phyloP scores from a whole-genome alignment of 2,888 invertebrate species.

The Frankliniella intonsa region DNA sequence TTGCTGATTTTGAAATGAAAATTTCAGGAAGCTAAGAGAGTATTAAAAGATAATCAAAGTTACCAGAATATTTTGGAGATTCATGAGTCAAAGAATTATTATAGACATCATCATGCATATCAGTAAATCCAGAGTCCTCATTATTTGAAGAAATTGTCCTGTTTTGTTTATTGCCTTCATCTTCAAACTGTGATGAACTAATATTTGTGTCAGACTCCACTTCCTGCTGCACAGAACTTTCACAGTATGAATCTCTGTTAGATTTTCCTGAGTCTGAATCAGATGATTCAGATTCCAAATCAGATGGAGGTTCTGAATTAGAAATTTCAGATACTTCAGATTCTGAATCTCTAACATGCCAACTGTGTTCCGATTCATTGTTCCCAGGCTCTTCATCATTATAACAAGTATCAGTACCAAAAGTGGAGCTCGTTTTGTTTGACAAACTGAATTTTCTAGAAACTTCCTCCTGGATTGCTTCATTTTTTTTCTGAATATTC shows the following conservation, averaged over 20 bases:
- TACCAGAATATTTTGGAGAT: background rate
- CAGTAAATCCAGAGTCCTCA: background rate
- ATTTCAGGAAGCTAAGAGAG: too few relatives aligned
- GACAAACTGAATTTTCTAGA: background rate
- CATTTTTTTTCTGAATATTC: background rate
- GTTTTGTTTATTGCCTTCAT: background rate
- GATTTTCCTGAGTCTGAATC: too few relatives aligned
- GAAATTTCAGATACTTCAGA: too few relatives aligned
- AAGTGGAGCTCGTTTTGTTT: background rate
- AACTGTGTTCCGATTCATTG: background rate
- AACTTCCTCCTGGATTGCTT: background rate
- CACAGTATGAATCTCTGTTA: background rate
- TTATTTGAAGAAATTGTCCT: background rate
- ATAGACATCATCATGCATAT: background rate
- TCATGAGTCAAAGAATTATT: background rate
- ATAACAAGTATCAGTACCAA: background rate
- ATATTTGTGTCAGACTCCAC: too few relatives aligned
- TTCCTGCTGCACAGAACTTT: background rate
- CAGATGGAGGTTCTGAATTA: too few relatives aligned
- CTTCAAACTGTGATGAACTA: too few relatives aligned
- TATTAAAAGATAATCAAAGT: background rate
- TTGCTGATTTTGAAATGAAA: background rate
- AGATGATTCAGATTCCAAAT: too few relatives aligned
- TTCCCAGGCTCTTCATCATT: background rate
- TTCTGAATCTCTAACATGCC: background rate